These are phyloP conservation scores for Theristus sp. DNA, from an alignment of 2,888 invertebrate genomes.

Conservation along the genomic window DNA sequence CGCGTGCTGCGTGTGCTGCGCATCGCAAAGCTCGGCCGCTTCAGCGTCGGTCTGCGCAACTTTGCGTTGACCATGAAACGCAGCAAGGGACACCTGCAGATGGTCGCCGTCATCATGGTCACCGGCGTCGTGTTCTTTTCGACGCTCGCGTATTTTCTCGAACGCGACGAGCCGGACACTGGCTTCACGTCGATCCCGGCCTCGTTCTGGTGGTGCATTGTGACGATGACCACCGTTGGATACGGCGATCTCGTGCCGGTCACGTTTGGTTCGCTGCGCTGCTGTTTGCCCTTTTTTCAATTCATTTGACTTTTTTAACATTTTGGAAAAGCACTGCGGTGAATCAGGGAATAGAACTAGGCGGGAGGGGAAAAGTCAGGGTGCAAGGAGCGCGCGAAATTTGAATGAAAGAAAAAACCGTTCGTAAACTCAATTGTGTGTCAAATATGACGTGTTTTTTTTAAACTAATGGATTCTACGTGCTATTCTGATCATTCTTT, in stretches of 20 bases:
- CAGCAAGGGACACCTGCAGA: not conserved
- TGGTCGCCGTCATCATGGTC: not conserved
- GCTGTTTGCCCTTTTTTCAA: too few species aligned
- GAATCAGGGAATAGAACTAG: too few species aligned
- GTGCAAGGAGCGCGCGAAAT: too few species aligned
- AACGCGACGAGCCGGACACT: slow-evolving; percentile 23
- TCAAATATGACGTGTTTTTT: too few species aligned
- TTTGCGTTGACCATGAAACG: not conserved
- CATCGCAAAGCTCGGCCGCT: not conserved
- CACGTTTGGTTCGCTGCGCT: not conserved
- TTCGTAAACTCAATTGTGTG: too few species aligned
- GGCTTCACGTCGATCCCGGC: slow-evolving; percentile 26
- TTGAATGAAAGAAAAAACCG: too few species aligned
- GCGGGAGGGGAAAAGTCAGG: too few species aligned
- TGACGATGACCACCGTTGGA: slow-evolving; percentile 1
- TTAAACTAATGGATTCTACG: too few species aligned
- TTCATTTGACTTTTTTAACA: too few species aligned
- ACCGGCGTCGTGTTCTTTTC: slow-evolving; percentile 23
- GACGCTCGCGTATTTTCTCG: slow-evolving; percentile 25
- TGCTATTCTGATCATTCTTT: too few species aligned
- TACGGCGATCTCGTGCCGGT: slow-evolving; percentile 1
- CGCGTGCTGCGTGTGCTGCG: not conserved
- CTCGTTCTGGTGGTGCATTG: slow-evolving; percentile 23
- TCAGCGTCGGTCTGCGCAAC: not conserved
- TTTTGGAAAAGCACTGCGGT: too few species aligned